Conservation (phyloP, 2,888 invertebrate species). For the Neria commutata region DNA sequence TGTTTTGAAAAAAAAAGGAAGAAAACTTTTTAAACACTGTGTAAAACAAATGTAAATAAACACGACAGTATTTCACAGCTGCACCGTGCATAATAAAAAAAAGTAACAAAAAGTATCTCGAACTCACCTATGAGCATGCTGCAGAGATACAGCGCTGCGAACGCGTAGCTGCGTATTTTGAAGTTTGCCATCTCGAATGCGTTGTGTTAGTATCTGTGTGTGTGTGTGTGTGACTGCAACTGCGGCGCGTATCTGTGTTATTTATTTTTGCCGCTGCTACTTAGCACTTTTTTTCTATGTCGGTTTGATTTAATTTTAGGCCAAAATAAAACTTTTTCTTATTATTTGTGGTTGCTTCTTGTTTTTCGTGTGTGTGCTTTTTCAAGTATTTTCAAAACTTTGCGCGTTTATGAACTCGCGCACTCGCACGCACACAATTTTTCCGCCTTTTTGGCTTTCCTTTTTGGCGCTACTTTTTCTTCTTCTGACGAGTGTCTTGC, state of each 20-base stretch:
- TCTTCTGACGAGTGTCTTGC: too few species aligned
- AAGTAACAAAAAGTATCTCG: neutral
- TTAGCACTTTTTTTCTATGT: neutral
- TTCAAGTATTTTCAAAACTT: too few species aligned
- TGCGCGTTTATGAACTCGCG: too few species aligned
- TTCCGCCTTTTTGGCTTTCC: too few species aligned
- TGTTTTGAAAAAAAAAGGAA: too few species aligned
- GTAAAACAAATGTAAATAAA: neutral
- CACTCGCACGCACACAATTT: too few species aligned
- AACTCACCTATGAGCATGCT: slow-evolving; percentile 30
- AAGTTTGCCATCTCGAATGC: slow-evolving; percentile 18
- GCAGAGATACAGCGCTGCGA: slow-evolving; percentile 29
- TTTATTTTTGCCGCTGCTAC: slow-evolving; percentile 7
- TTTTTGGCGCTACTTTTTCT: too few species aligned
- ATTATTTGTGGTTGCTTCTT: neutral
- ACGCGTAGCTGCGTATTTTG: slow-evolving; percentile 21
- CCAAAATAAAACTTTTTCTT: neutral
- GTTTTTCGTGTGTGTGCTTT: too few species aligned
- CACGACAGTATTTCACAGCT: too few species aligned
- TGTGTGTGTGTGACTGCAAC: slow-evolving; percentile 15
- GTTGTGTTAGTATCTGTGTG: neutral
- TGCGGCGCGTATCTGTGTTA: neutral
- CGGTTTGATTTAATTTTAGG: neutral
- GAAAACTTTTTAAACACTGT: too few species aligned
- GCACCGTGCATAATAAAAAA: too few species aligned